phyloP scores from a whole-genome alignment of 2,113 vertebrate species.

The Ageneiosus marmoratus region DNA sequence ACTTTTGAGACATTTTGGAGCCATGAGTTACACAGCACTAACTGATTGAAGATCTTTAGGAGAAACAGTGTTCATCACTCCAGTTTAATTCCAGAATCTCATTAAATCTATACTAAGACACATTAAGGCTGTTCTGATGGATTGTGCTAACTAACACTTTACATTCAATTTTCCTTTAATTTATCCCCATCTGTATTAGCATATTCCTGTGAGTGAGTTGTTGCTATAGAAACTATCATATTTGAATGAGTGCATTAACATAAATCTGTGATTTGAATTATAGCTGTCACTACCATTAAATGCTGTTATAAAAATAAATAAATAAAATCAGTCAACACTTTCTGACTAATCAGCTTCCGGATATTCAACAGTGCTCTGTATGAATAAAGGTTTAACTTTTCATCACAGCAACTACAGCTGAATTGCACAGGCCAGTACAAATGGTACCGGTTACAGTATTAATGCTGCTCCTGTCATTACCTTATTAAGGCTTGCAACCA shows the following conservation, averaged over 20 bases:
- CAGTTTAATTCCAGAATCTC: too few relatives aligned
- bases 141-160: too few relatives aligned
- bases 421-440: background rate
- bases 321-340: constrained; percentile 12
- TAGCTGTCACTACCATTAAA: background rate
- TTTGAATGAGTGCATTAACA: too few relatives aligned
- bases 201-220: too few relatives aligned
- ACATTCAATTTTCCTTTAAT: too few relatives aligned
- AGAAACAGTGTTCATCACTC: too few relatives aligned
- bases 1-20: too few relatives aligned
- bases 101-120: too few relatives aligned
- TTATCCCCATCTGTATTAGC: too few relatives aligned
- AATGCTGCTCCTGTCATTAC: constrained; percentile 36
- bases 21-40: too few relatives aligned
- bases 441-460: constrained; percentile 16
- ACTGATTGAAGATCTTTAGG: too few relatives aligned
- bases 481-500: constrained; percentile 27
- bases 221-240: background rate
- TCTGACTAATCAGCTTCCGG: background rate
- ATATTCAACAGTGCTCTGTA: constrained; percentile 1
- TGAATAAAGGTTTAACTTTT: background rate
- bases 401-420: background rate
- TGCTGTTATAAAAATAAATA: background rate
- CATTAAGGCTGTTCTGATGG: too few relatives aligned
- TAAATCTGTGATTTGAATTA: background rate